These are phyloP conservation scores for Agrochola litura DNA, from an alignment of 2,888 invertebrate genomes.

Conservation along the genomic window DNA sequence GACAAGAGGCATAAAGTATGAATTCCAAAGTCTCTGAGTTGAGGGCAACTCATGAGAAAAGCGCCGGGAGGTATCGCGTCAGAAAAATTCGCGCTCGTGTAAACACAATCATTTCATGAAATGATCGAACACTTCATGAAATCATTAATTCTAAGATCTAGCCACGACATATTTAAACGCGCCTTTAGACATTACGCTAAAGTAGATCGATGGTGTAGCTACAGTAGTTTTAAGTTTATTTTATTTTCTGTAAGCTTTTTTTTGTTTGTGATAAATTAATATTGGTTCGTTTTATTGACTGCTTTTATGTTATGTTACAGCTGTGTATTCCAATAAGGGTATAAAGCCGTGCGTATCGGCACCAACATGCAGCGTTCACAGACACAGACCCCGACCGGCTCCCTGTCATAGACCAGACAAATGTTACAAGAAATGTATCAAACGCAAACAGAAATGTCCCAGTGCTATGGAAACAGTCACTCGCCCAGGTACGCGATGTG, in stretches of 20 bases:
- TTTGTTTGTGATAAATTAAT: neutral
- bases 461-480: slow-evolving; percentile 80
- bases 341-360: slow-evolving; percentile 83
- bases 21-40: neutral
- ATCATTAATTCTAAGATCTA: too few species aligned
- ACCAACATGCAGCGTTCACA: slow-evolving; percentile 82
- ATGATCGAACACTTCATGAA: too few species aligned
- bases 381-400: slow-evolving; percentile 80
- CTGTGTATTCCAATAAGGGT: slow-evolving; percentile 73
- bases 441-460: slow-evolving; percentile 78
- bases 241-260: neutral
- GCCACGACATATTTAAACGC: neutral
- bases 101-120: too few species aligned
- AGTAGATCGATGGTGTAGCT: neutral
- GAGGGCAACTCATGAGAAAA: neutral
- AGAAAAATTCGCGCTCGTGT: neutral
- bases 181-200: neutral
- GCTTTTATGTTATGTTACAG: slow-evolving; percentile 71
- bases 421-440: slow-evolving; percentile 81
- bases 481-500: slow-evolving; percentile 77
- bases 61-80: neutral
- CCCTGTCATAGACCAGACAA: slow-evolving; percentile 83
- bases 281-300: neutral
- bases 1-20: neutral
- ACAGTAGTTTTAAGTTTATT: neutral